Conservation (phyloP, 2,888 invertebrate species). For the Stenchaetothrips biformis region DNA sequence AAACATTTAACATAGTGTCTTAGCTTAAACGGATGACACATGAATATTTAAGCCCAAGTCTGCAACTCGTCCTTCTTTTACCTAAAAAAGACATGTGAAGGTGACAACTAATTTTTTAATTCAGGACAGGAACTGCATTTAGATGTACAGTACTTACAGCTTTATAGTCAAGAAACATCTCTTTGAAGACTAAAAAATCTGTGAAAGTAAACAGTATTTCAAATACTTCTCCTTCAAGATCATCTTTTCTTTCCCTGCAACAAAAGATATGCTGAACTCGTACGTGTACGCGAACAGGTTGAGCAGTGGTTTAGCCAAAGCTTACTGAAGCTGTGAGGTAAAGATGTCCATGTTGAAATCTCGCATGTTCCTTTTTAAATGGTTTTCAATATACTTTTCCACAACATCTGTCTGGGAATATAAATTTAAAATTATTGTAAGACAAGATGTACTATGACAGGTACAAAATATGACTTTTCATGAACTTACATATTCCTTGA, state of each 20-base stretch:
- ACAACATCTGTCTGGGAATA: conserved; percentile 52
- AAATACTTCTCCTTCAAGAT: conserved; percentile 69
- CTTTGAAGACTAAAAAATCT: conserved; percentile 66
- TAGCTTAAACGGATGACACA: conserved; percentile 42
- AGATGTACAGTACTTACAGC: conserved; percentile 49
- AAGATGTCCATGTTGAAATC: conserved; percentile 53
- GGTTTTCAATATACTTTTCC: conserved; percentile 53
- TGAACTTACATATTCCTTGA: conserved; percentile 56
- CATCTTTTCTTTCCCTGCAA: conserved; percentile 47
- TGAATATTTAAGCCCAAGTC: conserved; percentile 52
- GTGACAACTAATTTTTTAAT: conserved; percentile 16
- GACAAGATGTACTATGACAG: neutral
- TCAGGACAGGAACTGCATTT: neutral
- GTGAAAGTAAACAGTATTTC: conserved; percentile 65
- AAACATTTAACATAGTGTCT: conserved; percentile 14
- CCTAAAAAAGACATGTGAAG: conserved; percentile 43
- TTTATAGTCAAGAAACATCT: conserved; percentile 65
- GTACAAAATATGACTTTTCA: neutral
- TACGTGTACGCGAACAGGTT: too few species aligned
- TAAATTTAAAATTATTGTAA: neutral
- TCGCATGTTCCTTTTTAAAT: conserved; percentile 52
- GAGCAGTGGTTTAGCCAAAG: conserved; percentile 31
- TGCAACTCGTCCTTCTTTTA: conserved; percentile 52
- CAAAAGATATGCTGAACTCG: conserved; percentile 24
- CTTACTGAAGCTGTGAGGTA: conserved; percentile 47